Conservation (phyloP, 2,113 vertebrate genomes). For the Oryzias javanicus region DNA sequence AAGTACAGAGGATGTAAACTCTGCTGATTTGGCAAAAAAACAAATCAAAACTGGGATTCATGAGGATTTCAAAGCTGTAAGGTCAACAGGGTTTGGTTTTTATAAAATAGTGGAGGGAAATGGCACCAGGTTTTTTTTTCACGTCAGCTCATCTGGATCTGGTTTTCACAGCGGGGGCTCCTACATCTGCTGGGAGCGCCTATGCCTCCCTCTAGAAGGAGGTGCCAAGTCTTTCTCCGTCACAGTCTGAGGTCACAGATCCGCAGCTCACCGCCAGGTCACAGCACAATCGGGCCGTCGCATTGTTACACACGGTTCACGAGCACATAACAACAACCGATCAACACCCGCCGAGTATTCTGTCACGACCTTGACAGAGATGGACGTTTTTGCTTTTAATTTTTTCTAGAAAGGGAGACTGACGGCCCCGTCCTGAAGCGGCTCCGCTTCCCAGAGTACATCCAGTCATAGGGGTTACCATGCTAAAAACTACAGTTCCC, state of each 20-base stretch:
- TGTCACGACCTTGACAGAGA: constrained; percentile 65
- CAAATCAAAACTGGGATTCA: constrained; percentile 24
- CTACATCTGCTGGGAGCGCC: constrained; percentile 42
- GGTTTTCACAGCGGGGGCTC: constrained; percentile 37
- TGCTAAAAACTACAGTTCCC: constrained; percentile 55
- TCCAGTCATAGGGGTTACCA: constrained; percentile 26
- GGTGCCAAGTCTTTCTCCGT: constrained; percentile 63
- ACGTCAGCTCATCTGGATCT: constrained; percentile 27
- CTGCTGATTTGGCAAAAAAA: constrained; percentile 25
- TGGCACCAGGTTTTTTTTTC: constrained; percentile 45
- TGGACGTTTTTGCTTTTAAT: constrained; percentile 6
- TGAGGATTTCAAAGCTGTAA: constrained; percentile 55
- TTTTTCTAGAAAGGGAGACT: constrained; percentile 47
- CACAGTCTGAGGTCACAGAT: constrained; percentile 80
- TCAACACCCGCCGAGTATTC: constrained; percentile 42
- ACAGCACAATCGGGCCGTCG: constrained; percentile 30
- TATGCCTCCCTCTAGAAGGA: constrained; percentile 55
- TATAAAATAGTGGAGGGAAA: constrained; percentile 49
- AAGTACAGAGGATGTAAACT: constrained; percentile 26
- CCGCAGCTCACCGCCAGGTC: constrained; percentile 44
- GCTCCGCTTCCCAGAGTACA: constrained; percentile 15
- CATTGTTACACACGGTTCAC: constrained; percentile 44
- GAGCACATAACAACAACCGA: constrained; percentile 35
- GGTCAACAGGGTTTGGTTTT: constrained; percentile 42
- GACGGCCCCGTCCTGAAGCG: constrained; percentile 9